phyloP scores from a whole-genome alignment of 2,113 vertebrate genomes.

The Macaca fascicularis region T2T-MFA8v1.1 NC_088386.1:19200001-19200500 shows the following conservation, averaged over 20 bases:
- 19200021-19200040: slow-evolving; percentile 34
- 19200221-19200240: slow-evolving; percentile 67
- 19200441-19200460: neutral
- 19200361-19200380: slow-evolving; percentile 70
- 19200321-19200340: slow-evolving; percentile 68
- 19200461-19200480: neutral
- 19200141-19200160: slow-evolving; percentile 59
- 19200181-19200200: slow-evolving; percentile 56
- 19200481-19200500: neutral
- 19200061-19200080: slow-evolving; percentile 55
- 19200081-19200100: slow-evolving; percentile 56
- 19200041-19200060: slow-evolving; percentile 44
- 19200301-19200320: slow-evolving; percentile 66
- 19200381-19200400: slow-evolving; percentile 46
- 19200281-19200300: slow-evolving; percentile 53
- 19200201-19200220: slow-evolving; percentile 67
- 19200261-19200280: slow-evolving; percentile 78
- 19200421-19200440: slow-evolving; percentile 41
- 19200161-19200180: slow-evolving; percentile 62
- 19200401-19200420: slow-evolving; percentile 65
- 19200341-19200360: slow-evolving; percentile 79
- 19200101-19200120: slow-evolving; percentile 44
- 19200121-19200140: slow-evolving; percentile 40
- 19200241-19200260: slow-evolving; percentile 68
- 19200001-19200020: slow-evolving; percentile 53